A percentile compares a stretch with the other conserved stretches of the same genome.
phyloP scores from a whole-genome alignment of 2,888 invertebrate genomes.

The Amphipyra berbera region DNA sequence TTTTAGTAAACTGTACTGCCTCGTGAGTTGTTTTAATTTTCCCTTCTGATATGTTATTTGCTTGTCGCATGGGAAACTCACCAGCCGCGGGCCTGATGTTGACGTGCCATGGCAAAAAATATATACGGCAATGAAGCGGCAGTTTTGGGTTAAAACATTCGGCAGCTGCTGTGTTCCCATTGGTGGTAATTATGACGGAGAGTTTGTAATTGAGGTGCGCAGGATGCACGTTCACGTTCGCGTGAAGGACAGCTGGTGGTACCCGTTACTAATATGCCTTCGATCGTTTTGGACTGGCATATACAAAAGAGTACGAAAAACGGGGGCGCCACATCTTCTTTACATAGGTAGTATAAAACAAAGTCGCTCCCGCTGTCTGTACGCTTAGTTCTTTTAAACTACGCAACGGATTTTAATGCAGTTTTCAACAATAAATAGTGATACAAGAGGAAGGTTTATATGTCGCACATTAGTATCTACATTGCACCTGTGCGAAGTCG shows the following conservation, averaged over 20 bases:
- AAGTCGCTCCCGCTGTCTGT: too few relatives aligned
- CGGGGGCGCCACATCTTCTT: too few relatives aligned
- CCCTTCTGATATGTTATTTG: conserved; percentile 18
- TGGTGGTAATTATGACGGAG: conserved; percentile 25
- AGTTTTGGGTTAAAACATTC: conserved; percentile 33
- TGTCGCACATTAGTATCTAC: too few relatives aligned
- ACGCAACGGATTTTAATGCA: too few relatives aligned
- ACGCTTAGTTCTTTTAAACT: too few relatives aligned
- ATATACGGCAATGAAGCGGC: conserved; percentile 49
- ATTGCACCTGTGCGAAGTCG: too few relatives aligned
- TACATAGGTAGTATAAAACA: too few relatives aligned
- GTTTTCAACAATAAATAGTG: too few relatives aligned
- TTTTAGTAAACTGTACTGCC: background rate
- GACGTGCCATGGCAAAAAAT: conserved; percentile 47
- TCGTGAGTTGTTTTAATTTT: background rate
- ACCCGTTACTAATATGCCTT: conserved; percentile 10
- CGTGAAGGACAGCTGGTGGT: conserved; percentile 30
- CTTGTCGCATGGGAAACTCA: conserved; percentile 8
- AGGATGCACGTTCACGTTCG: conserved; percentile 7
- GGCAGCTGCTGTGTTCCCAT: conserved; percentile 38
- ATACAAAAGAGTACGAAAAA: too few relatives aligned
- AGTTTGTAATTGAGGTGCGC: conserved; percentile 28
- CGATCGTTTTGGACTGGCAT: too few relatives aligned
- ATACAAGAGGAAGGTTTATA: too few relatives aligned
- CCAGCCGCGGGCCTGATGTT: conserved; percentile 25